A percentile compares a stretch with the other conserved stretches of the same genome.
These are phyloP conservation scores for Zaprionus obscuricornis DNA, from an alignment of 2,888 invertebrate species.

Conservation along the genomic window DNA sequence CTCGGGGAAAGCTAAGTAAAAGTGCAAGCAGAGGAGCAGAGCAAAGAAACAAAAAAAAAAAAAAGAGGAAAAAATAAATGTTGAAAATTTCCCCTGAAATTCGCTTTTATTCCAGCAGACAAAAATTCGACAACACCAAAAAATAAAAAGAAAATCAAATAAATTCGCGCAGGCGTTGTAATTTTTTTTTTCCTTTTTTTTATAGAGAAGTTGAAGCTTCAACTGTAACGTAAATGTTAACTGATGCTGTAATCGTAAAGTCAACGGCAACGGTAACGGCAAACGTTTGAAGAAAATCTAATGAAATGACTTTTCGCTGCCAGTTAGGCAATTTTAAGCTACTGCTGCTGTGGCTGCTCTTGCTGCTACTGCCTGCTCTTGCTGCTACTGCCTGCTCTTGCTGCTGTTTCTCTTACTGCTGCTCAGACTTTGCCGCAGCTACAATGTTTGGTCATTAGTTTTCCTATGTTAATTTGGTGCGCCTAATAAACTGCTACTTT, in stretches of 20 bases:
- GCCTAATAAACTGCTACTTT: slow-evolving; percentile 79
- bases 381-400: too few relatives aligned
- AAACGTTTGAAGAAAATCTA: too few relatives aligned
- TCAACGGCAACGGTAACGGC: too few relatives aligned
- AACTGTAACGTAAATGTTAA: too few relatives aligned
- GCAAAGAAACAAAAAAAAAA: background rate
- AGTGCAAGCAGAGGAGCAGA: too few relatives aligned
- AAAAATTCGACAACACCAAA: slow-evolving; percentile 5
- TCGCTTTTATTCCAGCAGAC: slow-evolving; percentile 60
- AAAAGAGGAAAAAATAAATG: background rate
- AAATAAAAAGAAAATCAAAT: slow-evolving; percentile 37
- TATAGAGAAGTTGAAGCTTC: slow-evolving; percentile 9
- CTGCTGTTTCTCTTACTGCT: too few relatives aligned
- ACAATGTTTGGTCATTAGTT: slow-evolving; percentile 56
- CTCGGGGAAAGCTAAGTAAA: slow-evolving; percentile 53
- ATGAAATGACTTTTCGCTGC: too few relatives aligned
- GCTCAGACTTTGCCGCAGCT: too few relatives aligned
- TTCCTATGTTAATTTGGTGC: slow-evolving; percentile 74
- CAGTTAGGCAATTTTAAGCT: too few relatives aligned
- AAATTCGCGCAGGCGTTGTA: slow-evolving; percentile 76
- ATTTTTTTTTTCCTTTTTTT: slow-evolving; percentile 21
- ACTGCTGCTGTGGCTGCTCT: too few relatives aligned
- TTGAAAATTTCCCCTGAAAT: slow-evolving; percentile 50
- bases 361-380: too few relatives aligned
- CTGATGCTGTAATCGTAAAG: too few relatives aligned